phyloP scores from a whole-genome alignment of 2,113 vertebrate genomes.

The Alosa alosa region DNA sequence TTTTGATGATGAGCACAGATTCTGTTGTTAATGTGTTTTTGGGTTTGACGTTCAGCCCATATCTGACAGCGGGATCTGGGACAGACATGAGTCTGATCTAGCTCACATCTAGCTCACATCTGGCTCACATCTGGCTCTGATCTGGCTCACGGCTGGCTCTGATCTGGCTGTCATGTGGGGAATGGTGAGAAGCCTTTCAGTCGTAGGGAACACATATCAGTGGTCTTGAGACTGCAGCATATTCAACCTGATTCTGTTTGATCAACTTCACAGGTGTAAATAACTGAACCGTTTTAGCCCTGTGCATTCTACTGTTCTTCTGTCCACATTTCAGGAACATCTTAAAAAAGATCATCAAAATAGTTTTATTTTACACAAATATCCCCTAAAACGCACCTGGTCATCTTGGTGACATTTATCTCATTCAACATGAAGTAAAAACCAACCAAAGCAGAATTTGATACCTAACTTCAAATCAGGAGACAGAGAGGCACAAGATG shows the following conservation, averaged over 20 bases:
- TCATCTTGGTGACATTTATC: not conserved
- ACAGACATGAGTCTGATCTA: not conserved
- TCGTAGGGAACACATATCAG: too few species aligned
- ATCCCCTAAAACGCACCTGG: not conserved
- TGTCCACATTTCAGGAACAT: not conserved
- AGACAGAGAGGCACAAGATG: slow-evolving; percentile 19
- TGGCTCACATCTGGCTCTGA: not conserved
- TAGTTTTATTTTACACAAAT: not conserved
- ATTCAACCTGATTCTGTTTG: not conserved
- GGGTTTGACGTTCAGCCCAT: not conserved
- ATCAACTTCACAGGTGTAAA: not conserved
- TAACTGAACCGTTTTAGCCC: not conserved
- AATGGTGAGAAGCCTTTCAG: too few species aligned
- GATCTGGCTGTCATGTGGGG: not conserved
- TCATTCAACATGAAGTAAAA: slow-evolving; percentile 2
- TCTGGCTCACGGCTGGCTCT: not conserved
- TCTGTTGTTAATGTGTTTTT: not conserved
- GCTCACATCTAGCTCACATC: not conserved
- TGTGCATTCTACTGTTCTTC: not conserved
- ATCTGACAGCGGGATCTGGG: not conserved
- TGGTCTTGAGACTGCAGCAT: too few species aligned
- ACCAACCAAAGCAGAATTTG: slow-evolving; percentile 5
- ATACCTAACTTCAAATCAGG: not conserved
- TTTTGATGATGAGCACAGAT: slow-evolving; percentile 43
- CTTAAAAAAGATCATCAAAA: not conserved